phyloP scores from a whole-genome alignment of 2,113 vertebrate species.

The Panurus biarmicus region DNA sequence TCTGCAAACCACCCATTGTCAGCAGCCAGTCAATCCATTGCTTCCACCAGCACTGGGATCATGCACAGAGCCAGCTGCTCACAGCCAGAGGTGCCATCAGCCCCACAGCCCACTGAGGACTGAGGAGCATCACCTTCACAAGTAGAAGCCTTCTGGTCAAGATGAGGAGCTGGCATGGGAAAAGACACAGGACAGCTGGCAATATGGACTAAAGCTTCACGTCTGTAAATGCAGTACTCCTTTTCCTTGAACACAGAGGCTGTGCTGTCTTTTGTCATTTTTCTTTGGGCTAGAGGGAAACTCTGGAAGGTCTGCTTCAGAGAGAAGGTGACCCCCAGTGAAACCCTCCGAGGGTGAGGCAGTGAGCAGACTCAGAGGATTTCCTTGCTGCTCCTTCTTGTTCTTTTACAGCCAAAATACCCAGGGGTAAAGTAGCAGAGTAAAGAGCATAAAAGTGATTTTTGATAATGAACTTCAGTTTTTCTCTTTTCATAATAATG shows the following conservation, averaged over 20 bases:
- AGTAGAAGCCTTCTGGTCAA: not conserved
- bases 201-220: not conserved
- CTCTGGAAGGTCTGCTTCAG: not conserved
- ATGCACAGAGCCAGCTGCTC: not conserved
- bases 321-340: not conserved
- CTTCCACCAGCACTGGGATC: not conserved
- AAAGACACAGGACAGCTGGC: not conserved
- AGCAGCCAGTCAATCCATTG: conserved; percentile 6
- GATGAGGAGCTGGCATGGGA: not conserved
- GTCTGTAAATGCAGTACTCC: not conserved
- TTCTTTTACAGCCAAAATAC: not conserved
- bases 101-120: not conserved
- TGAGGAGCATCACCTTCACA: not conserved
- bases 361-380: not conserved
- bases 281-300: not conserved
- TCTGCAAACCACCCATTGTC: not conserved
- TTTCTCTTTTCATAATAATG: not conserved
- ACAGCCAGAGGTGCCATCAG: not conserved
- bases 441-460: not conserved
- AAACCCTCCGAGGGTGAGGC: not conserved
- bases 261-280: not conserved
- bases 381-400: not conserved
- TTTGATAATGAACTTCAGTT: not conserved
- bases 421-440: not conserved
- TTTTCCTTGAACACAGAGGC: not conserved